A percentile compares a stretch with the other conserved stretches of the same genome.
Conservation (phyloP, 2,113 vertebrate genomes). For the Mobula hypostoma region DNA sequence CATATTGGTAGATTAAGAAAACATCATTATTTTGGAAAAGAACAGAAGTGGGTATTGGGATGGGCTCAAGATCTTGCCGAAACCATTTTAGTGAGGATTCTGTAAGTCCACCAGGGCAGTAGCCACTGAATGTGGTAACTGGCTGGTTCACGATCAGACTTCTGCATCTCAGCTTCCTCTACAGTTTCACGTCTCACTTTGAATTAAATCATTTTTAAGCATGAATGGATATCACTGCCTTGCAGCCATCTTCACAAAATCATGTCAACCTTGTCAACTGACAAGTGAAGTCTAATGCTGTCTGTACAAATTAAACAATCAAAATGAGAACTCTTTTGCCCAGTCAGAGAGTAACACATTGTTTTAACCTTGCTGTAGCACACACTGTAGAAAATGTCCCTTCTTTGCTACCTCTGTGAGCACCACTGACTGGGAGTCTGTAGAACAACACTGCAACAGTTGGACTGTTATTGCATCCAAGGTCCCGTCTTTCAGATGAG, state of each 20-base stretch:
- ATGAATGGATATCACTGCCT: background rate
- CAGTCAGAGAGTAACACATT: background rate
- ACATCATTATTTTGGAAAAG: no score
- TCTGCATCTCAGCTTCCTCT: background rate
- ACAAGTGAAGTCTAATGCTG: background rate
- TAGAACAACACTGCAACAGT: no score
- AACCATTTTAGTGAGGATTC: background rate
- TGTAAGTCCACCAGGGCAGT: background rate
- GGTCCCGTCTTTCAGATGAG: no score
- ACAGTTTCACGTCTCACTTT: background rate
- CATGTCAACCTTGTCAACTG: background rate
- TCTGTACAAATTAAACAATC: background rate
- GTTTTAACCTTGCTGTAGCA: background rate
- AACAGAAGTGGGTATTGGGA: no score
- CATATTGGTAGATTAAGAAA: no score
- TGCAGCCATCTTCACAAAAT: background rate
- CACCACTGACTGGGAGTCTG: no score
- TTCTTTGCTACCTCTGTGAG: no score
- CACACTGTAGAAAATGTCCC: no score
- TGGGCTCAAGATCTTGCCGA: background rate
- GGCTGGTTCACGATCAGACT: background rate
- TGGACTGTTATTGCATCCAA: no score
- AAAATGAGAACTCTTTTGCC: background rate
- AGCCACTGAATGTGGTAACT: background rate
- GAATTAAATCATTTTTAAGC: slow-evolving; percentile 8